Conservation (phyloP, 2,113 vertebrate genomes). For the Dasypus novemcinctus region DNA sequence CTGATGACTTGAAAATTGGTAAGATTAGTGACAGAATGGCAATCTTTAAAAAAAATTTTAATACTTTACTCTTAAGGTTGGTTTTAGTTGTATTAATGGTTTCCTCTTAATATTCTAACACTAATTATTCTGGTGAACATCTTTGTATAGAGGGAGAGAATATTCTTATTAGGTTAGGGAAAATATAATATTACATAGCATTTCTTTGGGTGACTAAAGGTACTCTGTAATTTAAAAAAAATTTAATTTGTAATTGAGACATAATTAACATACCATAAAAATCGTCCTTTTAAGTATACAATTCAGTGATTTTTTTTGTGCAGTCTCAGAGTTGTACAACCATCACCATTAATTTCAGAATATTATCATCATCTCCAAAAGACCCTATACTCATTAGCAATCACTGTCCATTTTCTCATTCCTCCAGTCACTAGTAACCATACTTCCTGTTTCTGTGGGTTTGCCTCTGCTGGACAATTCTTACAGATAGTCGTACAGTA, state of each 20-base stretch:
- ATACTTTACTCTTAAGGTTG: background rate
- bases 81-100: background rate
- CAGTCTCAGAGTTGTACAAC: background rate
- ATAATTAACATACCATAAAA: background rate
- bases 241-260: background rate
- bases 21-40: conserved; percentile 70
- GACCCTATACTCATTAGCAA: background rate
- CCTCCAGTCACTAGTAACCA: background rate
- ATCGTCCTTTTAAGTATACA: background rate
- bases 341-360: background rate
- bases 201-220: background rate
- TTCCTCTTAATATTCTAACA: background rate
- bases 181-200: background rate
- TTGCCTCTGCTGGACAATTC: background rate
- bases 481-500: background rate
- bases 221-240: conserved; percentile 5
- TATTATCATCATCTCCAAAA: background rate
- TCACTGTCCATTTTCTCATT: background rate
- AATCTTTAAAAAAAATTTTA: background rate
- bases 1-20: conserved; percentile 91
- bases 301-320: background rate
- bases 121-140: background rate
- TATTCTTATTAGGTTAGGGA: background rate
- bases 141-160: background rate
- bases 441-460: background rate